Evolutionary conservation across 2,888 invertebrate species (phyloP), one percentile per base, ranked within the genome.

Genomic region (Gryllus longicercus): DNA sequence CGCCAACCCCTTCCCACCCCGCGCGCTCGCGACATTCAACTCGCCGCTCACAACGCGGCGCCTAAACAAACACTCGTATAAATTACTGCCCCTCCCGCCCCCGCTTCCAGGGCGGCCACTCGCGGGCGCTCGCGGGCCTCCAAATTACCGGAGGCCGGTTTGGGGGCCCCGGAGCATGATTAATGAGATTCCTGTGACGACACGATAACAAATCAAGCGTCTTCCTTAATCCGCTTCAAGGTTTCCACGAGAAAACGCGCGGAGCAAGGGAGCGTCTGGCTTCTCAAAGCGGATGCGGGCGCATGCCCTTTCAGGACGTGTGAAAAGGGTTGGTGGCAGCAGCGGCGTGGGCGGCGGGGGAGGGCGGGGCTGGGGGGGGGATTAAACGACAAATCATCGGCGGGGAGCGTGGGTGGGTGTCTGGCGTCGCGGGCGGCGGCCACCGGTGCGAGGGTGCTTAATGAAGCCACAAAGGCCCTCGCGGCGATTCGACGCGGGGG

Each of bases 131-230:
- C 16, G 63, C 16, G n/a, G 8, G n/a, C 63, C 63, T 63, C 63
- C 16, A n/a, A 63, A 63, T 63, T 63, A 63, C n/a, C 63, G 63
- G 16, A 14, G n/a, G 63, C 63, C 63, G 63, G 63, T 63, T 63
- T 63, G 0, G 16, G n/a, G 16, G 14, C 14, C 16, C 16, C 16
- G 4, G n/a, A 63, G 63, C 63, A 63, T 63, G 63, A 63, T 63
- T 63, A 63, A 63, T 63, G 63, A 12, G 63, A 63, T 63, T 63
- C 63, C n/a, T 63, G 63, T 63, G 63, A 63, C 63, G 63, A 63
- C 63, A n/a, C 63, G 63, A 63, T 63, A 63, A 63, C 63, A 63
- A 63, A 63, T 63, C 63, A 63, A 63, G 63, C 16, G 63, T 63
- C 38, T 63, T n/a, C 63, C 16, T 63, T 63, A 63, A 63, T 63